phyloP scores from a whole-genome alignment of 2,888 invertebrate genomes.

The Ceramica pisi region DNA sequence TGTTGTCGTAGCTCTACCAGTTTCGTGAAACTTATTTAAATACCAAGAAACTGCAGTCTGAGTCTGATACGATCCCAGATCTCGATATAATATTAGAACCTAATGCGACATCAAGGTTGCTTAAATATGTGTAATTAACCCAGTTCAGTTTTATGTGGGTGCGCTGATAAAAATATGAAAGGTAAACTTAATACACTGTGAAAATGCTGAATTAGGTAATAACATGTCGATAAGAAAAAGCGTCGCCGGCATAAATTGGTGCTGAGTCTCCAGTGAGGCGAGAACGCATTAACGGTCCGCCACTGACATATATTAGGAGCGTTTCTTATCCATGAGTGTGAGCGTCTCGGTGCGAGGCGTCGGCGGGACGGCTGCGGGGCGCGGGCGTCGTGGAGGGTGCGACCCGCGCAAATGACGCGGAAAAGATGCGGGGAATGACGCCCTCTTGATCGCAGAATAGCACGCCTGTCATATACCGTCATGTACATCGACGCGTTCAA shows the following conservation, averaged over 20 bases:
- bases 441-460: slow-evolving; percentile 80
- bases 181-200: slow-evolving; percentile 81
- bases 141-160: slow-evolving; percentile 56
- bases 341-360: slow-evolving; percentile 46
- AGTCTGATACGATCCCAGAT: neutral
- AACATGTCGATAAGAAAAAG: slow-evolving; percentile 84
- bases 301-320: slow-evolving; percentile 74
- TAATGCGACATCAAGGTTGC: slow-evolving; percentile 23
- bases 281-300: slow-evolving; percentile 81
- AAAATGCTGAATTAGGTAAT: slow-evolving; percentile 84
- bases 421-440: slow-evolving; percentile 83
- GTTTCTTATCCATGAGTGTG: slow-evolving; percentile 73
- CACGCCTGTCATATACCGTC: slow-evolving; percentile 68
- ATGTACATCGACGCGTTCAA: slow-evolving; percentile 48
- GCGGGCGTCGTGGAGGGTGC: slow-evolving; percentile 60
- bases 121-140: slow-evolving; percentile 58
- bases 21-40: slow-evolving; percentile 4
- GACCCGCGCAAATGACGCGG: slow-evolving; percentile 85
- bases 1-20: neutral
- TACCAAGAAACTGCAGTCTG: neutral
- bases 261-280: slow-evolving; percentile 83
- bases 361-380: slow-evolving; percentile 52
- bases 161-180: slow-evolving; percentile 72
- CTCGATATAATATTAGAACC: slow-evolving; percentile 23
- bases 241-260: slow-evolving; percentile 83